Conservation (phyloP, 2,113 vertebrate genomes). For the Taxidea taxus region DNA sequence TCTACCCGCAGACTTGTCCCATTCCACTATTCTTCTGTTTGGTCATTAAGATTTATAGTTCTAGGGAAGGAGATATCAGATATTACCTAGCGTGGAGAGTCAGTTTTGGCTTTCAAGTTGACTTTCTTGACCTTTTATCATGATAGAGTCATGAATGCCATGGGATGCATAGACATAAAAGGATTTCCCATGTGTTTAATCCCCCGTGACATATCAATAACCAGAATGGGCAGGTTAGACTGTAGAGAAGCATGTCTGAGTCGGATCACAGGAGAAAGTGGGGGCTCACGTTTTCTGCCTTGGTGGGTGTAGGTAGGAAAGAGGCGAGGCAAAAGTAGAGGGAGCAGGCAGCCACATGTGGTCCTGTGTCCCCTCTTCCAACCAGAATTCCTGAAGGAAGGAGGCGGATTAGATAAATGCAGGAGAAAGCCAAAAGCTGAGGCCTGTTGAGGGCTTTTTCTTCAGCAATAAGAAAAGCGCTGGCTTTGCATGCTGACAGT, state of each 20-base stretch:
- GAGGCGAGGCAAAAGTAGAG: fast-evolving
- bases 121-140: not conserved
- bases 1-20: not conserved
- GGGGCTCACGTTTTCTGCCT: not conserved
- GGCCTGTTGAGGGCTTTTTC: not conserved
- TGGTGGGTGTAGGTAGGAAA: not conserved
- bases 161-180: too few relatives aligned
- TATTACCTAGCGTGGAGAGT: not conserved
- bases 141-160: not conserved
- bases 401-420: fast-evolving
- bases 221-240: not conserved
- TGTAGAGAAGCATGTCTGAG: not conserved
- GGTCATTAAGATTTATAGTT: not conserved
- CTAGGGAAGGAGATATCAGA: not conserved
- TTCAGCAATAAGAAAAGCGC: not conserved
- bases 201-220: not conserved
- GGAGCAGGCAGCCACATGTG: not conserved
- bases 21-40: not conserved
- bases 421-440: not conserved
- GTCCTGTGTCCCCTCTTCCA: not conserved
- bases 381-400: not conserved
- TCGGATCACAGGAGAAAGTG: not conserved
- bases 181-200: not conserved
- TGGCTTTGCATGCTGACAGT: not conserved
- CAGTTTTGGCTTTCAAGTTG: not conserved